Conservation (phyloP, 2,113 vertebrate species). For the Sceloporus tristichus region DNA sequence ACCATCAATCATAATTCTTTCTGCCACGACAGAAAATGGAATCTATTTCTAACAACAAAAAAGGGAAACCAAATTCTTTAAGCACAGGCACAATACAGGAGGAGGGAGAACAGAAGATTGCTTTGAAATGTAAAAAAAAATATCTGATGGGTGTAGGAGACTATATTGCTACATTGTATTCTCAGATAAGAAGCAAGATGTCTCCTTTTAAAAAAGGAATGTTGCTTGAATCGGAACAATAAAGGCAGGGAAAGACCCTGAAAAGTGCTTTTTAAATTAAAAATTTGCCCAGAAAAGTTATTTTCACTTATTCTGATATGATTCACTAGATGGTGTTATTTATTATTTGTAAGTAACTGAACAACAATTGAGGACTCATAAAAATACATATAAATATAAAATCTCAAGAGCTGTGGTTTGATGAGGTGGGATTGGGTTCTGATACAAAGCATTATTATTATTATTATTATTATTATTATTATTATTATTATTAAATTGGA, state of each 20-base stretch:
- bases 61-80: constrained; percentile 60
- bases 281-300: constrained; percentile 28
- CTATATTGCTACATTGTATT: constrained; percentile 64
- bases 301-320: constrained; percentile 17
- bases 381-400: constrained; percentile 7
- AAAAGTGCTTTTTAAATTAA: not conserved
- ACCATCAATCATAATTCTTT: constrained; percentile 68
- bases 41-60: constrained; percentile 55
- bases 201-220: constrained; percentile 61
- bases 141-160: constrained; percentile 57
- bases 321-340: not conserved
- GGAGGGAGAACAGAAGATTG: constrained; percentile 14
- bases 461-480: not conserved
- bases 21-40: constrained; percentile 52
- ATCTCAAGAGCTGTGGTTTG: not conserved
- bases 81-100: constrained; percentile 56
- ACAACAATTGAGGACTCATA: not conserved
- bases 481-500: not conserved
- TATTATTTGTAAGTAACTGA: constrained; percentile 2
- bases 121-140: constrained; percentile 60
- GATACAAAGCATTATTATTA: not conserved
- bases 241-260: not conserved
- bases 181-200: constrained; percentile 59
- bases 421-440: too few species aligned
- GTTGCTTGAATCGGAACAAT: constrained; percentile 59